Evolutionary conservation across 2,888 invertebrate genomes (phyloP).

Genomic region (Scelioninae gen. 1): DNA sequence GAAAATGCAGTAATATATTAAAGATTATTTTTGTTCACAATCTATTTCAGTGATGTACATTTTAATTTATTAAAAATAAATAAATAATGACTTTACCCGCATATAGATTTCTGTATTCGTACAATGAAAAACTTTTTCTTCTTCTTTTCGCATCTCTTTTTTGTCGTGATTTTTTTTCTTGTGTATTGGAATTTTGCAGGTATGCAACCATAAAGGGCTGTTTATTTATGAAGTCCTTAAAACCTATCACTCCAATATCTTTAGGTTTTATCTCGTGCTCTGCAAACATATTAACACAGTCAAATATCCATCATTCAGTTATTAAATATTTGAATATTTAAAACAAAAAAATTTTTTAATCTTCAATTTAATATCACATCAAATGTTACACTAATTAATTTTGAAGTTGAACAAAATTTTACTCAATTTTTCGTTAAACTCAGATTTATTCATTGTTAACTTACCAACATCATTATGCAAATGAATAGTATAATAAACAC

Average conservation of each 20-base stretch:
- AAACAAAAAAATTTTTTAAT: too few species aligned
- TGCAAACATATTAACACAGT: slow-evolving; percentile 10
- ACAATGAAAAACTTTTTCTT: slow-evolving; percentile 59
- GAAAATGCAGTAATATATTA: too few species aligned
- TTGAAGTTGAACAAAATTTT: too few species aligned
- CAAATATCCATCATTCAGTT: too few species aligned
- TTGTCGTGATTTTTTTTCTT: slow-evolving; percentile 46
- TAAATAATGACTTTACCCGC: slow-evolving; percentile 23
- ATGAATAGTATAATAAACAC: slow-evolving; percentile 87
- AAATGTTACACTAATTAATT: too few species aligned
- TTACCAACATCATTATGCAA: slow-evolving; percentile 53
- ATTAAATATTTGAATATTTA: too few species aligned
- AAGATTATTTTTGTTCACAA: too few species aligned
- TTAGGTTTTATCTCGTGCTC: slow-evolving; percentile 52
- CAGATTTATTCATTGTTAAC: slow-evolving; percentile 2
- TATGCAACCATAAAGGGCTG: slow-evolving; percentile 57
- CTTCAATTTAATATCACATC: too few species aligned
- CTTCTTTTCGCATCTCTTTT: slow-evolving; percentile 51
- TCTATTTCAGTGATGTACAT: not conserved
- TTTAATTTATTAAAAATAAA: not conserved
- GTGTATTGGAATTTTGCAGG: slow-evolving; percentile 30
- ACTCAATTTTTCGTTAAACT: not conserved
- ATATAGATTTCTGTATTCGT: slow-evolving; percentile 58
- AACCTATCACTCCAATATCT: slow-evolving; percentile 57
- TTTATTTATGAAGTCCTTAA: slow-evolving; percentile 35